Evolutionary conservation across 2,888 invertebrate species (phyloP), one percentile per base, ranked within the genome.

Genomic region (Meta bourneti): DNA sequence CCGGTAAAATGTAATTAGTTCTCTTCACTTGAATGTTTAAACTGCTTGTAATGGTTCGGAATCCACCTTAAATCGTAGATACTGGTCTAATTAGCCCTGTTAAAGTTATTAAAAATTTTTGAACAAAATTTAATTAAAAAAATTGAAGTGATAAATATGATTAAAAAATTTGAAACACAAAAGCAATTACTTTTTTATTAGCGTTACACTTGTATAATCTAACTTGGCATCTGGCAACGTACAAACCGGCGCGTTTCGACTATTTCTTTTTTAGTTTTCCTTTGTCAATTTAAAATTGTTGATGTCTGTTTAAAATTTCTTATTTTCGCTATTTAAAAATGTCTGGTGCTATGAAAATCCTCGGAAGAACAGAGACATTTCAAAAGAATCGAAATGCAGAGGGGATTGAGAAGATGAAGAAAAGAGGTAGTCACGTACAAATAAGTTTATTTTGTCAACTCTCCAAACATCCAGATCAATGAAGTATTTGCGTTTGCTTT

Each of bases 271-370:
- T 34, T 34, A 4, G 34, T 34, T 34, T 34, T 34, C 34, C 34
- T 34, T 34, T 34, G 34, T 34, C 1, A 34, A 34, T 34, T 34
- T 34, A 34, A 34, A 34, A 34, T 34, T 34, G 34, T 34, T 34
- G 34, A 34, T 34, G 34, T 34, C 34, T 34, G 34, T 79, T 79
- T 79, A 34, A 34, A 79, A 79, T 79, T 79, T 34, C 79, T 51
- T 51, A 77, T 51, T 77, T 77, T n/a, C 51, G n/a, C 19, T n/a
- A n/a, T 0, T 79, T 6, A 61, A 79, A 79, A 61, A 83, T 83
- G 83, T 71, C 83, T 7, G 83, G 83, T 20, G 83, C 83, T 52
- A 71, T 74, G 16, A 83, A 83, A 71, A 16, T 83, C 72, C 49
- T 83, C 9, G 83, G 83, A 34, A 83, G 83, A 74, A 19, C 72